Conservation (phyloP, 2,113 vertebrate species). For the Okapia johnstoni region DNA sequence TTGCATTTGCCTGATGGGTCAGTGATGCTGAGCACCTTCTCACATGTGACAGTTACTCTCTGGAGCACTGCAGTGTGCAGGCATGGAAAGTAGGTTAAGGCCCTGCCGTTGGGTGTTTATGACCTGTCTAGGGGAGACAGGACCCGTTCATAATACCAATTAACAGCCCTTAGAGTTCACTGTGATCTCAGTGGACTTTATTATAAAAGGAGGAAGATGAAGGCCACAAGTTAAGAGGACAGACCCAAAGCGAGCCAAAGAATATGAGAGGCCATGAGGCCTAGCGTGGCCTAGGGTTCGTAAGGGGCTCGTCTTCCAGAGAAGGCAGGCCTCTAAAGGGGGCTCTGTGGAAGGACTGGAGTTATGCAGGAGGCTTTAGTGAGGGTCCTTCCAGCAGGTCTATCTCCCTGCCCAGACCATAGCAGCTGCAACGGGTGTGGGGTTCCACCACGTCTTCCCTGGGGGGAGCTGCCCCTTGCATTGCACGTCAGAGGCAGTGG, state of each 20-base stretch:
- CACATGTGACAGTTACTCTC: fast-evolving
- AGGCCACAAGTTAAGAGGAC: background rate
- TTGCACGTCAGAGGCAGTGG: background rate
- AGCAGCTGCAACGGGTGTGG: background rate
- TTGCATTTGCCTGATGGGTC: background rate
- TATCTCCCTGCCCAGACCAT: background rate
- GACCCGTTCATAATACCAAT: background rate
- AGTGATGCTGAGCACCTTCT: background rate
- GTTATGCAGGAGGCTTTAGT: fast-evolving
- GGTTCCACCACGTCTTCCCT: background rate
- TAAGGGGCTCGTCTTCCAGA: background rate
- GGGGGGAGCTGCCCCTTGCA: fast-evolving
- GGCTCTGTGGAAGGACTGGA: background rate
- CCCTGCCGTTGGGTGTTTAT: background rate
- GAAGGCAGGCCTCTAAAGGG: background rate
- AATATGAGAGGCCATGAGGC: background rate
- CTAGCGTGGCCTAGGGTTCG: background rate
- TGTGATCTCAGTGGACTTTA: background rate
- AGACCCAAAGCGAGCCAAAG: background rate
- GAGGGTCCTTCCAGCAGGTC: too few species aligned
- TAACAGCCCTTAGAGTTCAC: background rate
- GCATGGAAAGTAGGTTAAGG: background rate
- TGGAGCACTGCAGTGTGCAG: background rate
- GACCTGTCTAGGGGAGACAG: background rate
- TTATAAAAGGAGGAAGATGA: background rate